These are phyloP conservation scores for Meandrina meandrites DNA, from an alignment of 92 coral and sea anemone species.

Conservation along the genomic window DNA sequence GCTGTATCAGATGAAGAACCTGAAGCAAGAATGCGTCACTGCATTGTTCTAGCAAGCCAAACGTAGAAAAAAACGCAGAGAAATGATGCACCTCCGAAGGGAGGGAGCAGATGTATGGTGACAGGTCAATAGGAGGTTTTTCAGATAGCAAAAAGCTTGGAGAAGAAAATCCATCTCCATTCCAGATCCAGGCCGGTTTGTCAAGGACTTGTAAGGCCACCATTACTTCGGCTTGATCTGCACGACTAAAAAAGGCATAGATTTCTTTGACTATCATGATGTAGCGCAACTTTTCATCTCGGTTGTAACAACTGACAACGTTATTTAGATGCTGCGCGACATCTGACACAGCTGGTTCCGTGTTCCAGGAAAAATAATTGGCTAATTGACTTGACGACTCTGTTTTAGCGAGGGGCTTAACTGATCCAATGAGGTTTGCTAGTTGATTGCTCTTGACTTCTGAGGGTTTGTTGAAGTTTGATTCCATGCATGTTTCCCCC, in stretches of 20 bases:
- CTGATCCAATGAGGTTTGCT: slow-evolving; percentile 59
- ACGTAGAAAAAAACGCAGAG: slow-evolving; percentile 39
- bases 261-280: slow-evolving; percentile 50
- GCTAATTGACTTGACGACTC: slow-evolving; percentile 30
- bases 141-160: slow-evolving; percentile 44
- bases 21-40: slow-evolving; percentile 54
- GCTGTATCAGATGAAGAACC: slow-evolving; percentile 58
- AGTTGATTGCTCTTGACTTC: slow-evolving; percentile 40
- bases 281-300: slow-evolving; percentile 60
- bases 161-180: slow-evolving; percentile 79
- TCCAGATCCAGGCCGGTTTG: slow-evolving; percentile 71
- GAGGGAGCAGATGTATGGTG: slow-evolving; percentile 66
- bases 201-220: slow-evolving; percentile 10
- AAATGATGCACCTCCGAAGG: slow-evolving; percentile 57
- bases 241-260: slow-evolving; percentile 46
- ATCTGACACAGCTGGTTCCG: slow-evolving; percentile 40
- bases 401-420: slow-evolving; percentile 41
- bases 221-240: background rate
- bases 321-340: slow-evolving; percentile 56
- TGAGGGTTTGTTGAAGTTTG: slow-evolving; percentile 55
- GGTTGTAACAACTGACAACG: slow-evolving; percentile 44
- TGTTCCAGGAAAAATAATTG: slow-evolving; percentile 56
- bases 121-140: slow-evolving; percentile 54
- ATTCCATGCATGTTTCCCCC: background rate
- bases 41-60: slow-evolving; percentile 62